phyloP scores from a whole-genome alignment of 2,113 vertebrate species.

The Stigmatopora nigra region DNA sequence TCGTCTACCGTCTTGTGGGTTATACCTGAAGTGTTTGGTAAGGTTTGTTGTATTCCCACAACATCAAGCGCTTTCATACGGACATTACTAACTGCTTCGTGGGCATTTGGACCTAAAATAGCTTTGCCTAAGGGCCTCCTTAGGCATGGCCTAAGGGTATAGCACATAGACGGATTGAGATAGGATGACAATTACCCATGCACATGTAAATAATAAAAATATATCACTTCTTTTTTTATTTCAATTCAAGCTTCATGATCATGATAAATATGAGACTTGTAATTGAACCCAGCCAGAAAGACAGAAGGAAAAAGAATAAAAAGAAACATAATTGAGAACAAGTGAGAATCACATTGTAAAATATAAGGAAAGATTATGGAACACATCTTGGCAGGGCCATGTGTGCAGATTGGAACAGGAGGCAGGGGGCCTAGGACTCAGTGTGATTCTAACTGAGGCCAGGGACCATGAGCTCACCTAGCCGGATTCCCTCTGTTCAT shows the following conservation, averaged over 20 bases:
- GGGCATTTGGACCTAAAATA: too few species aligned
- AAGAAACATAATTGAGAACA: neutral
- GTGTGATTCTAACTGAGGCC: conserved; percentile 45
- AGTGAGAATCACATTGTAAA: conserved; percentile 3
- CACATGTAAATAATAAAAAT: neutral
- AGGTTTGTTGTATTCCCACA: too few species aligned
- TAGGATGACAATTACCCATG: too few species aligned
- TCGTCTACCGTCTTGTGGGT: too few species aligned
- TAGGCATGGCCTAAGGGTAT: too few species aligned
- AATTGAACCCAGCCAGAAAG: neutral
- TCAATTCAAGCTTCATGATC: conserved; percentile 8
- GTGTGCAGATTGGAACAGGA: conserved; percentile 51
- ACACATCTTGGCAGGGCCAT: conserved; percentile 41
- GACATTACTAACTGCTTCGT: too few species aligned
- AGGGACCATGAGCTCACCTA: conserved; percentile 48
- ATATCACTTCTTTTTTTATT: neutral
- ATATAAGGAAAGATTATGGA: conserved; percentile 39
- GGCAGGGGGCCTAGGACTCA: conserved; percentile 48
- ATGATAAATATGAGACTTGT: conserved; percentile 4
- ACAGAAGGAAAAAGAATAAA: neutral
- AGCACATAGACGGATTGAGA: too few species aligned
- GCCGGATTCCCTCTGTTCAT: neutral
- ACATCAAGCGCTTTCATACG: too few species aligned
- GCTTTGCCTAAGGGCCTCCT: too few species aligned
- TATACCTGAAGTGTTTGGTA: too few species aligned